Evolutionary conservation across 2,113 vertebrate species (phyloP), one percentile per base, ranked within the genome.

Genomic region (Vireo altiloquus): DNA sequence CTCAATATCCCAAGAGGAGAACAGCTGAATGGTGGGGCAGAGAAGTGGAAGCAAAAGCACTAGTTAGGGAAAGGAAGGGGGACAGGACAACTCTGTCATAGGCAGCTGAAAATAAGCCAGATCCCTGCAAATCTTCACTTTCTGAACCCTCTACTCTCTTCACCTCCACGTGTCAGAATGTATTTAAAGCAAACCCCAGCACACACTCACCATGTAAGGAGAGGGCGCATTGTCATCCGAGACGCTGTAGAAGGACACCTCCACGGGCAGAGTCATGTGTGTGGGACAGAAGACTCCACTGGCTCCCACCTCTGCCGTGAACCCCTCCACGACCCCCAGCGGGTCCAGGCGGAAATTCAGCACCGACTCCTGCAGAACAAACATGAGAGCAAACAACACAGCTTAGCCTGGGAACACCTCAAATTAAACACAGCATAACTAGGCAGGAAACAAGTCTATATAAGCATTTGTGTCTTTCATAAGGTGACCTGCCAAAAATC

Each of bases 161-260:
- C 54, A 77, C 31, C 59, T 90, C 71, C 66, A 74, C 19, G 60
- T 47, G 33, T 18, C 11, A 66, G 59, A 92, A 81, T 35, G 59
- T 53, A 88, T 77, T 79, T 66, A 37, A 89, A 82, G 80, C 25
- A 72, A 87, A 80, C 53, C 47, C 74, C 78, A 56, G 33, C 82
- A 63, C 68, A 56, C 91, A 92, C 94, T 98, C 96, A 99, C 99
- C 99, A 99, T 99, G 91, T 99, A 99, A 89, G 99, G 99, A 96
- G 99, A 99, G 72, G 99, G 99, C 52, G 99, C 99, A 13, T 99
- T 99, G 97, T 99, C 99, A 77, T 99, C 99, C 6, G 99, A 99
- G 96, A 99, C 99, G 9, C 99, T 99, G 98, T 99, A 99, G 98
- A 99, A 99, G 4, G 98, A 99, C 97, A 99, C 99, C 65, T 99